Base-by-base conservation (phyloP, 2,797 vertebrate species). In the Poeciliopsis presidionis region DNA sequence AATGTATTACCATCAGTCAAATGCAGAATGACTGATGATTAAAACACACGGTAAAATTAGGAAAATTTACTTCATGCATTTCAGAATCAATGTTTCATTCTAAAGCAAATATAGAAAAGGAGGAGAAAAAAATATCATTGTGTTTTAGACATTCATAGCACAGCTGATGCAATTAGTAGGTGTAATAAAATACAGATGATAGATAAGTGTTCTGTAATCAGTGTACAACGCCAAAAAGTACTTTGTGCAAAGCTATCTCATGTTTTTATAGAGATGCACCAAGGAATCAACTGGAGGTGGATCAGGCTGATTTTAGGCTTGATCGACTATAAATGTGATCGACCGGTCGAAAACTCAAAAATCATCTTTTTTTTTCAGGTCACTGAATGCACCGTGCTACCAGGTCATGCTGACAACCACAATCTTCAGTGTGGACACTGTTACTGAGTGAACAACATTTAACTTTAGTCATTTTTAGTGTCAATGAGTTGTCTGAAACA, bases 101-200 rank as follows among this genome's bases (percentile, higher is more conserved):
- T 59, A 41, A 87, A 90, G 89, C 78, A 75, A 76, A 79, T 59
- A 20, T 71, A 81, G 77, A 72, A 53, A 79, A 82, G 81, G 84
- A 79, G 84, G 46, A 72, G 80, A 41, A 47, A 46, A 80, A 79
- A 79, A 87, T 7, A 45, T 43, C 22, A n/a, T 61, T 71, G 71
- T 73, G 71, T 14, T 76, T 45, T 51, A 84, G 73, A 74, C 65
- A 75, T 81, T 69, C 22, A 4, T 47, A 80, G 78, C 77, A 82
- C 82, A 80, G 83, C 73, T 78, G 84, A 87, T 94, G 92, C 87
- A 0, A 91, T 94, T 95, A 94, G 92, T 93, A 85, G 76, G 82
- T 80, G 87, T 80, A 18, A 80, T 84, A 74, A 82, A 75, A 74
- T 82, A 74, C 69, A 57, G 45, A 71, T 41, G 75, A 70, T 43